Percentiles rank a stretch among this genome's conserved stretches.
These are phyloP conservation scores for Aplochiton taeniatus DNA, from an alignment of 2,797 vertebrate genomes.

Conservation along the genomic window DNA sequence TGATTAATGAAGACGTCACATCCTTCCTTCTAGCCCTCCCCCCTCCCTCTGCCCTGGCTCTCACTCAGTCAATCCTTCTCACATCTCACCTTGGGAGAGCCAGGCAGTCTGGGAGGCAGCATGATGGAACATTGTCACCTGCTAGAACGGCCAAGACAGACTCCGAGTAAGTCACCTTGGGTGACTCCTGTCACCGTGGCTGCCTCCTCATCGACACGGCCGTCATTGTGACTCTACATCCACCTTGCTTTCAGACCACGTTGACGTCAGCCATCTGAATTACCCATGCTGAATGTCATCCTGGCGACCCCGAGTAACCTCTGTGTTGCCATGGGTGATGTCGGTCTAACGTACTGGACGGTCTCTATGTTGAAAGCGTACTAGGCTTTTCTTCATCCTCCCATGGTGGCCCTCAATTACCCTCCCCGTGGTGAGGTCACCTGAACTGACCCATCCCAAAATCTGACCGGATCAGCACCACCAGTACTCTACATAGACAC, in stretches of 20 bases:
- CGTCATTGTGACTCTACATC: conserved; percentile 25
- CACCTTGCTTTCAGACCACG: background rate
- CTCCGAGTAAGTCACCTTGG: conserved; percentile 17
- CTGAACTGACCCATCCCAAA: background rate
- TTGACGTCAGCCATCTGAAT: no score
- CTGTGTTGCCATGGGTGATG: background rate
- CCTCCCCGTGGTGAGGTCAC: background rate
- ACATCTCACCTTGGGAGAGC: conserved; percentile 36
- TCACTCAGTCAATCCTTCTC: conserved; percentile 31
- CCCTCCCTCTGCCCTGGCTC: background rate
- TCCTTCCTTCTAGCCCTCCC: conserved; percentile 4
- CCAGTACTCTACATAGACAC: no score
- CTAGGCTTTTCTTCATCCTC: background rate
- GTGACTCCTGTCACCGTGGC: conserved; percentile 28
- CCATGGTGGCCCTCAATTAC: conserved; percentile 23
- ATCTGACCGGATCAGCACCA: background rate
- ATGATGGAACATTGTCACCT: conserved; percentile 38
- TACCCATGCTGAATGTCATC: background rate
- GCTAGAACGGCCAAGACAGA: conserved; percentile 16
- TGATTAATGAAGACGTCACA: conserved; percentile 42
- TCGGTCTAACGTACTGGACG: conserved; percentile 30
- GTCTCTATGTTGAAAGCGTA: no score
- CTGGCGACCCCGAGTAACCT: background rate
- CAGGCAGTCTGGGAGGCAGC: conserved; percentile 19
- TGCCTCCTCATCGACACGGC: conserved; percentile 24